Base-by-base conservation (phyloP, 2,113 vertebrate genomes). In the Mystacornis crossleyi region DNA sequence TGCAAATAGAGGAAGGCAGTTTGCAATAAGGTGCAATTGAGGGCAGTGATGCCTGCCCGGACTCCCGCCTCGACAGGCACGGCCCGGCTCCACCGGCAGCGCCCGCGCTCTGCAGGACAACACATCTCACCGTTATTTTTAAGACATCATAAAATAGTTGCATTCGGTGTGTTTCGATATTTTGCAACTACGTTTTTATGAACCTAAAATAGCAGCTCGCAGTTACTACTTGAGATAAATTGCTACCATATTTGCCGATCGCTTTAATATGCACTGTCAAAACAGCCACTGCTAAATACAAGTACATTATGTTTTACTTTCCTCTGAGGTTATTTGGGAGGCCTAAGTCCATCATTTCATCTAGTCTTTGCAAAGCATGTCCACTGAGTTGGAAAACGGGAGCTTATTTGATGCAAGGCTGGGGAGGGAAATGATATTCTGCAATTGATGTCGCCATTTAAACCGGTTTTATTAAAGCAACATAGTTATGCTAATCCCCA, bases 191-290 rank as follows among this genome's bases (percentile, higher is more conserved):
- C 65, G n/a, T 93, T 97, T 97, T 97, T 94, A 97, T 93, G 94
- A 90, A 94, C 85, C 92, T 91, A 95, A 97, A 97, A 97, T 70
- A 97, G 91, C 62, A 93, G 86, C 88, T 95, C 18, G 34, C 86
- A 93, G 89, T 96, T 93, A 97, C 97, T 95, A 61, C 87, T 93
- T 33, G 80, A 82, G 83, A 94, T 87, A 96, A 98, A 97, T 97
- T 96, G 96, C 95, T 96, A 67, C 90, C 95, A 89, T 72, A 95
- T 97, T 96, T 95, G 80, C 89, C 38, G 12, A 69, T 81, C 50
- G 28, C 82, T 95, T 95, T 86, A 91, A 91, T 81, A 45, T 58
- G 53, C 87, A 62, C 77, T 10, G 3, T 89, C 88, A 65, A 87
- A 96, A 83, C 94, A 81, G 78, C 93, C 86, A 86, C 91, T 93